These are phyloP conservation scores for Tetrao urogallus DNA, from an alignment of 2,113 vertebrate genomes.

Conservation along the genomic window DNA sequence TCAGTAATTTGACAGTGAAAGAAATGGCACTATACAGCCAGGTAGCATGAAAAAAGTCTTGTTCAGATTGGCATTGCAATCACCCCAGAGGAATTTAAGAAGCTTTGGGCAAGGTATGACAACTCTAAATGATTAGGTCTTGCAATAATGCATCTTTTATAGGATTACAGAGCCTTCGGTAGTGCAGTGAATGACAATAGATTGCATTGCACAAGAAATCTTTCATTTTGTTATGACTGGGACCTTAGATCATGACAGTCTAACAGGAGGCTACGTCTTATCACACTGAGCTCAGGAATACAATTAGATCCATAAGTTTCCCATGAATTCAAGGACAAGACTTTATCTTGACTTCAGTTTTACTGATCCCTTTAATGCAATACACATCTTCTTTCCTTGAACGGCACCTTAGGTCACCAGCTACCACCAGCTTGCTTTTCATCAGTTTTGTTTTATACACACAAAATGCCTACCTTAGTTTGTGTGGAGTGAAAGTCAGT, in stretches of 20 bases:
- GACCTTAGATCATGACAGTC: neutral
- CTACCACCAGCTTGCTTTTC: neutral
- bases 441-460: neutral
- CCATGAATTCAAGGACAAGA: neutral
- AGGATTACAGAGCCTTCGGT: neutral
- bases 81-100: conserved; percentile 76
- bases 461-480: neutral
- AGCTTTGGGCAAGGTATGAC: conserved; percentile 80
- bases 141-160: neutral
- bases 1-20: conserved; percentile 67
- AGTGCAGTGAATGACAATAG: neutral
- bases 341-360: neutral
- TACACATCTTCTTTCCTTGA: neutral
- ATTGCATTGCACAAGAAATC: neutral
- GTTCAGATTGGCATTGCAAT: conserved; percentile 76
- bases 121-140: neutral
- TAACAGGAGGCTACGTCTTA: neutral
- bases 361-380: neutral
- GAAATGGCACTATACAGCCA: conserved; percentile 70
- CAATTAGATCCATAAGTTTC: neutral
- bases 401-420: neutral
- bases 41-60: conserved; percentile 73
- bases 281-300: neutral
- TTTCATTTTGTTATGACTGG: neutral
- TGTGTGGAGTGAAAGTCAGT: neutral